phyloP scores from a whole-genome alignment of 2,888 invertebrate genomes.

The Sphaerophoria taeniata region DNA sequence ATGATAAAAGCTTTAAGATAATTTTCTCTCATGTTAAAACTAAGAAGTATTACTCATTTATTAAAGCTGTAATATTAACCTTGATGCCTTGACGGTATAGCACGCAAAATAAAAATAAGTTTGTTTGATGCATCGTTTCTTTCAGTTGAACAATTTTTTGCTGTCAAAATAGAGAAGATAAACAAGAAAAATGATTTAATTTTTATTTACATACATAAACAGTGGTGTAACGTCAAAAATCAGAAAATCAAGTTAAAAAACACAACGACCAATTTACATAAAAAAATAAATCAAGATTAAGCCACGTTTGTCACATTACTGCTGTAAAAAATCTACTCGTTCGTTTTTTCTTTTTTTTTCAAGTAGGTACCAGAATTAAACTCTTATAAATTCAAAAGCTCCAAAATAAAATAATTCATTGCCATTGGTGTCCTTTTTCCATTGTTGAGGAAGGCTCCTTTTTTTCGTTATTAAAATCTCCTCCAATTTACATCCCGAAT shows the following conservation, averaged over 20 bases:
- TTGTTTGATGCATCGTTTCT: neutral
- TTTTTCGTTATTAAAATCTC: slow-evolving; percentile 61
- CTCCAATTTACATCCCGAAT: slow-evolving; percentile 65
- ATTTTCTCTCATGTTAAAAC: too few relatives aligned
- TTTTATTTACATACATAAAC: neutral
- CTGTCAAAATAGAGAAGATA: slow-evolving; percentile 7
- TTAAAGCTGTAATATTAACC: too few relatives aligned
- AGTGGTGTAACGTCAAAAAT: neutral
- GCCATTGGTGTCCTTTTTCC: slow-evolving; percentile 30
- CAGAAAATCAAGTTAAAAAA: slow-evolving; percentile 1
- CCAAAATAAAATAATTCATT: slow-evolving; percentile 47
- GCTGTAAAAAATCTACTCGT: slow-evolving; percentile 3
- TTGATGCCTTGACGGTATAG: too few relatives aligned
- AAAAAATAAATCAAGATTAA: slow-evolving; percentile 41
- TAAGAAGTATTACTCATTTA: too few relatives aligned
- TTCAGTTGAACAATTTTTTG: neutral
- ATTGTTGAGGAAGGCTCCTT: neutral
- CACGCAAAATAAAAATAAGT: neutral
- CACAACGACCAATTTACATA: neutral
- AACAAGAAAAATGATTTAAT: neutral
- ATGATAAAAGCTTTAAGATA: too few relatives aligned
- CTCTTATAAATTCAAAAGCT: slow-evolving; percentile 44
- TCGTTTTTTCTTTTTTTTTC: neutral
- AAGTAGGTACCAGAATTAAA: neutral
- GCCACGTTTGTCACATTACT: slow-evolving; percentile 17